Conservation (phyloP, 1,140 invertebrate genomes). For the Procambarus virginalis region DNA sequence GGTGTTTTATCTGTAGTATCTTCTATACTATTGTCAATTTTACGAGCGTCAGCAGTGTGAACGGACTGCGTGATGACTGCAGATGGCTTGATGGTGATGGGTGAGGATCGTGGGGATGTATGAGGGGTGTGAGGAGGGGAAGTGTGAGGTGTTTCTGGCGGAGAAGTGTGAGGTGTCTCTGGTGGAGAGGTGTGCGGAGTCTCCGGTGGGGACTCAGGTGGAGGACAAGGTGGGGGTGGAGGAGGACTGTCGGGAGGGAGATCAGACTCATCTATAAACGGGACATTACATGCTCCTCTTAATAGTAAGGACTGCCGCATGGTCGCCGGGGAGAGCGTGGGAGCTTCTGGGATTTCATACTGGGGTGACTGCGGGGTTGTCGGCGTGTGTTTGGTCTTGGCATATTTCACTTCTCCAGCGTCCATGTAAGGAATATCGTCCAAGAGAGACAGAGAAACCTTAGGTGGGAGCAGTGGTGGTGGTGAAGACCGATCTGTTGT, state of each 20-base stretch:
- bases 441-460: slow-evolving; percentile 19
- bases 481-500: not conserved
- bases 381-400: not conserved
- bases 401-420: slow-evolving; percentile 34
- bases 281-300: slow-evolving; percentile 6
- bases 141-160: slow-evolving; percentile 11
- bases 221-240: slow-evolving; percentile 45
- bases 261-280: slow-evolving; percentile 26
- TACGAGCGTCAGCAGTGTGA: not conserved
- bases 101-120: not conserved
- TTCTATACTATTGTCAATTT: not conserved
- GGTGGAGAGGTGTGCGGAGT: slow-evolving; percentile 52
- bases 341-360: not conserved
- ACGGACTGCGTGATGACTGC: not conserved
- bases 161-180: slow-evolving; percentile 44
- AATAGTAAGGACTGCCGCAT: slow-evolving; percentile 13
- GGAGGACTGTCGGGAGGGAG: slow-evolving; percentile 55
- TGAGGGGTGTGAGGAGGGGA: not conserved
- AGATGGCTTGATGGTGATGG: not conserved
- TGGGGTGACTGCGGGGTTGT: not conserved
- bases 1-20: slow-evolving; percentile 7
- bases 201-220: slow-evolving; percentile 46
- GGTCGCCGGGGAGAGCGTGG: not conserved
- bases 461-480: not conserved
- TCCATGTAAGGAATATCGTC: slow-evolving; percentile 63